Conservation (phyloP, 2,888 invertebrate genomes). For the Thecophora atra region DNA sequence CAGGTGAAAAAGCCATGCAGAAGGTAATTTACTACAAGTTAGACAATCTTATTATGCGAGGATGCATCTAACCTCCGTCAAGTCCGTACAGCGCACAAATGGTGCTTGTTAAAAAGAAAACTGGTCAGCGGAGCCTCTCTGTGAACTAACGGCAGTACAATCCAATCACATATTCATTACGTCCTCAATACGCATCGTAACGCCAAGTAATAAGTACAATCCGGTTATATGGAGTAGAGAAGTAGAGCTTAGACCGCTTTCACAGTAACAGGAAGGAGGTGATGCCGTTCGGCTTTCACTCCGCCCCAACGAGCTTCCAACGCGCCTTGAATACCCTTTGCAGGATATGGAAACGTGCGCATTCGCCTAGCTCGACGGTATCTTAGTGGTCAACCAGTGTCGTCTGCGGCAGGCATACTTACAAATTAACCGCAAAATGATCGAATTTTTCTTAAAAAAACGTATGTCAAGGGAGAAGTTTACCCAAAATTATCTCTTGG, state of each 20-base stretch:
- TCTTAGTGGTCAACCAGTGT: too few species aligned
- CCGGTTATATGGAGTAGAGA: not conserved
- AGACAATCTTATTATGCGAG: not conserved
- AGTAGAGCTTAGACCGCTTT: not conserved
- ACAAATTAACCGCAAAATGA: too few species aligned
- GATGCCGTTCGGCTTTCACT: not conserved
- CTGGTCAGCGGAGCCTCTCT: not conserved
- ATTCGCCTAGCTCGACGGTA: too few species aligned
- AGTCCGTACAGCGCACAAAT: not conserved
- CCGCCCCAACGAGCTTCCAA: not conserved
- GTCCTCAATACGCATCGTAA: not conserved
- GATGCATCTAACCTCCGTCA: not conserved
- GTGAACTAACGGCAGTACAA: not conserved
- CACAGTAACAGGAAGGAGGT: not conserved
- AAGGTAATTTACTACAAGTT: not conserved
- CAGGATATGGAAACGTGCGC: too few species aligned
- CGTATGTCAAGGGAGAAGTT: too few species aligned
- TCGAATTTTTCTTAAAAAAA: too few species aligned
- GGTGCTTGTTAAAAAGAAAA: not conserved
- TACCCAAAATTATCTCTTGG: too few species aligned
- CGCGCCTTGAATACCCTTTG: not conserved
- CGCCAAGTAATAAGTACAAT: not conserved
- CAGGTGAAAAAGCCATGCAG: not conserved
- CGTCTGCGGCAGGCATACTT: too few species aligned
- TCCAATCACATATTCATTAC: not conserved